These are phyloP conservation scores for Sminthurides bifidus DNA, from an alignment of 1,140 invertebrate genomes.

Conservation along the genomic window DNA sequence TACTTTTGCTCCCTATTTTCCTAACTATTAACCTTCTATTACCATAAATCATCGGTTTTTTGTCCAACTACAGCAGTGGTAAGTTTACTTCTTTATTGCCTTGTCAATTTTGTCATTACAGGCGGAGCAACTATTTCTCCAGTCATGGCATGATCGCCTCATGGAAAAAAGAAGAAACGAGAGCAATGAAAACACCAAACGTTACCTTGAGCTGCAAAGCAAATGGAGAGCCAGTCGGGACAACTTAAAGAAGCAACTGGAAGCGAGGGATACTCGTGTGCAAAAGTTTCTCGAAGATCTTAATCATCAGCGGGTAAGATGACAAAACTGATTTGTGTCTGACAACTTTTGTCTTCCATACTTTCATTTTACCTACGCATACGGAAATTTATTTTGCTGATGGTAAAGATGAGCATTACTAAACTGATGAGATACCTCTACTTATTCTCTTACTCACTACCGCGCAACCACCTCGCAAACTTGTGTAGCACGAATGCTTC, in stretches of 20 bases:
- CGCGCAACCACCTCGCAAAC: too few species aligned
- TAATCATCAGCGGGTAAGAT: constrained; percentile 21
- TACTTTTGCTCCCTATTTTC: not conserved
- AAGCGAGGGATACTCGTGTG: constrained; percentile 19
- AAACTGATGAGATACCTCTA: too few species aligned
- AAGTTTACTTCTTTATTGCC: not conserved
- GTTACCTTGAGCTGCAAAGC: constrained; percentile 22
- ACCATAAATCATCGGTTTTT: not conserved
- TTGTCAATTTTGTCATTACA: not conserved
- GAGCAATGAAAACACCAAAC: constrained; percentile 22
- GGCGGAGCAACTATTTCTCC: constrained; percentile 14
- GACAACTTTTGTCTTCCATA: too few species aligned
- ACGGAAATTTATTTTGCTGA: too few species aligned
- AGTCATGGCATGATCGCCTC: constrained; percentile 25
- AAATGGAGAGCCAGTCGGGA: constrained; percentile 10
- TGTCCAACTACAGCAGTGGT: not conserved
- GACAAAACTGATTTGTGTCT: too few species aligned
- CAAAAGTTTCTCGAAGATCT: constrained; percentile 27
- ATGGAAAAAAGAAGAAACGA: constrained; percentile 20
- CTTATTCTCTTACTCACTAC: too few species aligned
- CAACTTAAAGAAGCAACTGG: constrained; percentile 13
- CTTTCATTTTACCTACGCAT: not conserved
- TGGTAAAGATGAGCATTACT: too few species aligned
- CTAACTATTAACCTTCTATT: not conserved
- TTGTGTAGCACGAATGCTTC: too few species aligned